Evolutionary conservation across 2,113 vertebrate genomes (phyloP).

Genomic region (Neolamprologus devosi): DNA sequence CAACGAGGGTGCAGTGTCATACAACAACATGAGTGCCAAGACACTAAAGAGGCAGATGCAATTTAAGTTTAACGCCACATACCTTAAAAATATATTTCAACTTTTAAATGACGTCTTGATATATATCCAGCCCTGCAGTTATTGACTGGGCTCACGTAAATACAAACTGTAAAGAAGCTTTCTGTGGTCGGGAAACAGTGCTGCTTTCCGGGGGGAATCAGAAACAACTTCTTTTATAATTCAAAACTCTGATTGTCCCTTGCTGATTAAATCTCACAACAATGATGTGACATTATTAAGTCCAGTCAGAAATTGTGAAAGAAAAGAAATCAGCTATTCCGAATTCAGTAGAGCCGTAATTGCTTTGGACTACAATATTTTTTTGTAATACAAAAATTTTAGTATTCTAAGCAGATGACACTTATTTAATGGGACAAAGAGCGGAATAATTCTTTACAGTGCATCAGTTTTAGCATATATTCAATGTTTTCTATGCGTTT

Average conservation of each 20-base stretch:
- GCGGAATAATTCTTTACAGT: neutral
- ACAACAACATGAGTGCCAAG: neutral
- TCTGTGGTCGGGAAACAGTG: neutral
- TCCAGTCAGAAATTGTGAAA: constrained; percentile 43
- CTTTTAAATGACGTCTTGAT: neutral
- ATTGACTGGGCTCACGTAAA: neutral
- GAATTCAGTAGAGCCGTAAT: constrained; percentile 24
- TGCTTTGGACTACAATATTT: constrained; percentile 39
- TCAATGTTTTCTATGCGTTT: neutral
- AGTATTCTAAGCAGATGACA: constrained; percentile 4
- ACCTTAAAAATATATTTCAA: neutral
- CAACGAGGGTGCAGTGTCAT: neutral
- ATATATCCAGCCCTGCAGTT: neutral
- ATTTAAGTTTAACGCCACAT: neutral
- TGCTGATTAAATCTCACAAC: constrained; percentile 70
- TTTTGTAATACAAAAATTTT: constrained; percentile 38
- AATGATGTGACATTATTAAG: constrained; percentile 64
- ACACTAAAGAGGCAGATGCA: neutral
- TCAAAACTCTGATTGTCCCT: constrained; percentile 46
- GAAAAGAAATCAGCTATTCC: constrained; percentile 1
- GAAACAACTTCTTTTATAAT: constrained; percentile 46
- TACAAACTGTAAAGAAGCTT: neutral
- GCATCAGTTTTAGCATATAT: neutral
- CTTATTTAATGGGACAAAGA: neutral
- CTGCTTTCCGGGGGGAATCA: neutral